Conservation (phyloP, 2,888 invertebrate species). For the Pyralis farinalis region DNA sequence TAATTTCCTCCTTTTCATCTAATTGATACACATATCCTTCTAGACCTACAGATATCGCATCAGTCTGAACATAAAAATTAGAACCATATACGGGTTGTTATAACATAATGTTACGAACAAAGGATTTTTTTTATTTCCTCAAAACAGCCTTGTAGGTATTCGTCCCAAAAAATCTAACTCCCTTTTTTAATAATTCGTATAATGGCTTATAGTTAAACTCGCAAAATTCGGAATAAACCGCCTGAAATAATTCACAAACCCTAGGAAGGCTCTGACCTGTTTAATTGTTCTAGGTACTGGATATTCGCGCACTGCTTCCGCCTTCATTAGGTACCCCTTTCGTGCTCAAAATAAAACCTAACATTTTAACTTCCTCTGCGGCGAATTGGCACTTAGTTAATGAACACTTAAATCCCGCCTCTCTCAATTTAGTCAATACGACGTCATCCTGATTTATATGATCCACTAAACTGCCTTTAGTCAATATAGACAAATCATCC, state of each 20-base stretch:
- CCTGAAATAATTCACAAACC: slow-evolving; percentile 25
- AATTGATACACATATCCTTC: slow-evolving; percentile 22
- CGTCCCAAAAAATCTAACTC: no score
- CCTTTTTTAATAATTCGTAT: slow-evolving; percentile 21
- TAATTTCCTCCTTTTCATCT: slow-evolving; percentile 11
- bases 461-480: slow-evolving; percentile 10
- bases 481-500: slow-evolving; percentile 24
- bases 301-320: no score
- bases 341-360: slow-evolving; percentile 19
- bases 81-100: slow-evolving; percentile 15
- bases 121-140: slow-evolving; percentile 12
- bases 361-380: slow-evolving; percentile 15
- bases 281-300: slow-evolving; percentile 14
- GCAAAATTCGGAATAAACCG: slow-evolving; percentile 21
- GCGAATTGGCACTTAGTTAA: background rate
- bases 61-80: slow-evolving; percentile 23
- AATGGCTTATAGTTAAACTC: no score
- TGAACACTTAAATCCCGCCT: no score
- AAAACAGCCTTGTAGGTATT: slow-evolving; percentile 17
- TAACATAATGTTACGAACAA: slow-evolving; percentile 17
- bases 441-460: slow-evolving; percentile 22
- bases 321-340: slow-evolving; percentile 19
- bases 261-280: slow-evolving; percentile 24
- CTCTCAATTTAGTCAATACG: background rate
- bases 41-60: slow-evolving; percentile 18